Conservation (phyloP, 1,140 invertebrate genomes). For the Drosophila leontia region DNA sequence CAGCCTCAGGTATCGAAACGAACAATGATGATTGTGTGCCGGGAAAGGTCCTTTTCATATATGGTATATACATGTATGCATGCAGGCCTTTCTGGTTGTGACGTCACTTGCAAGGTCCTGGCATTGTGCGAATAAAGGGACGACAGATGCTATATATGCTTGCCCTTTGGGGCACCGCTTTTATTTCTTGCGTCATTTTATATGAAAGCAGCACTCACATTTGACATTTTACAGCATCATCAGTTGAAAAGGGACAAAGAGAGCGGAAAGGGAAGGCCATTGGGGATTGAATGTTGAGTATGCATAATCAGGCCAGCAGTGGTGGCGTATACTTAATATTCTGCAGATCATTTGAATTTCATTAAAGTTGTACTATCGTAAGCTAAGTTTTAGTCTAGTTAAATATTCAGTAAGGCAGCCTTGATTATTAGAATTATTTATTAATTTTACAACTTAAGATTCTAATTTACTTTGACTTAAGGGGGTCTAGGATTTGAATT, state of each 20-base stretch:
- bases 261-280: slow-evolving; percentile 17
- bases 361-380: not conserved
- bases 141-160: slow-evolving; percentile 28
- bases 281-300: slow-evolving; percentile 26
- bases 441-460: too few relatives aligned
- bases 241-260: slow-evolving; percentile 4
- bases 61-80: not conserved
- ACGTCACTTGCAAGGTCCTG: slow-evolving; percentile 53
- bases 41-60: not conserved
- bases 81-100: slow-evolving; percentile 27
- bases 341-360: slow-evolving; percentile 3
- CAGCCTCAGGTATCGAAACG: slow-evolving; percentile 15
- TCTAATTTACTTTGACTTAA: too few relatives aligned
- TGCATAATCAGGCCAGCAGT: slow-evolving; percentile 49
- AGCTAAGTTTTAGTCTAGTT: too few relatives aligned
- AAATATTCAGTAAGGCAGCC: not conserved
- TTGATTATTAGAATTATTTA: not conserved
- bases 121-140: slow-evolving; percentile 30
- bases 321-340: slow-evolving; percentile 43
- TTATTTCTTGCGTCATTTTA: slow-evolving; percentile 78
- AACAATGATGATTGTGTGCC: slow-evolving; percentile 16
- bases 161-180: slow-evolving; percentile 67
- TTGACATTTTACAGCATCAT: slow-evolving; percentile 76
- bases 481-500: not conserved
- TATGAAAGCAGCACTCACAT: slow-evolving; percentile 74